Base-by-base conservation (phyloP, 2,888 invertebrate genomes). In the Hipparchia semele region DNA sequence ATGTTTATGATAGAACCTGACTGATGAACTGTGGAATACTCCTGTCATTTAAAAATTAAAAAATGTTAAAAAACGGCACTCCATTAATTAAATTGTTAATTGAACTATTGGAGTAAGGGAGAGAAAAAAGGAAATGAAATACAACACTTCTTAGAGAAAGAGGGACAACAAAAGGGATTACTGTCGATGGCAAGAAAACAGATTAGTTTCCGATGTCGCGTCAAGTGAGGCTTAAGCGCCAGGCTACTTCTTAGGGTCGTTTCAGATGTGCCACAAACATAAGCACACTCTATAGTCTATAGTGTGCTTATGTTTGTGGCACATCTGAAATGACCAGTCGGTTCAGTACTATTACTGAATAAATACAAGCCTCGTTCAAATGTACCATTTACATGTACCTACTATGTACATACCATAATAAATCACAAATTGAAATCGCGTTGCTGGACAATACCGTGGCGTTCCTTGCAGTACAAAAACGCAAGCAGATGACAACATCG, bases 151-250 rank as follows among this genome's bases (percentile, higher is more conserved):
- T 60, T 13, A 60, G 60, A 23, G 23, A 64, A 68, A 59, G 46
- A 45, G 67, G 58, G 68, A 54, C 60, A 71, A 49, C 60, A 62
- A 51, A 67, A 54, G 56, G 69, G 66, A 72, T 72, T 72, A 67
- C 51, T 67, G 51, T 66, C 74, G 58, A 74, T 74, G 69, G 58
- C 66, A 49, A 60, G 69, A 54, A 51, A 72, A 62, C 67, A 70
- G 65, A 72, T 74, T 74, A 72, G 69, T 67, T 62, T 33, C 64
- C 59, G 56, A 59, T 49, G 10, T 64, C 23, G 62, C 56, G 45
- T 71, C 61, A 72, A 67, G 67, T 23, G 54, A 56, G 39, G 6
- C 49, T 6, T 65, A 23, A 4, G 56, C 46, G n/a, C 46, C 13
- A 46, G 59, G 59, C 59, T 64, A 23, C 8, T 49, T 49, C 49